Base-by-base conservation (phyloP, 2,888 invertebrate species). In the Heteromyza rotundicornis region DNA sequence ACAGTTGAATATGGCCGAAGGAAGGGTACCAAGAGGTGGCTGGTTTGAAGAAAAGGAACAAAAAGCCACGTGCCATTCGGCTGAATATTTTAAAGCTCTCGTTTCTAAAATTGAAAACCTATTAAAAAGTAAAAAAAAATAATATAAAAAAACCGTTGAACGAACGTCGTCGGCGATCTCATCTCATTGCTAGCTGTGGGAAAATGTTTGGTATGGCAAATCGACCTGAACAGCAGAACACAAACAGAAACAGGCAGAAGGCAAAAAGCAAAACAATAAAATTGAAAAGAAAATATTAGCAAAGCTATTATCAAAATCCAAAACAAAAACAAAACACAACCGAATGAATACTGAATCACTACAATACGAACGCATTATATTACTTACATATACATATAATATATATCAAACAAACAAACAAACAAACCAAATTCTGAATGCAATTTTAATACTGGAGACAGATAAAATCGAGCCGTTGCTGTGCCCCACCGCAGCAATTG, bases 201-300 rank as follows among this genome's bases (percentile, higher is more conserved):
- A 10, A 27, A 27, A 27, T 10, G 27, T 27, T 27, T 27, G 40
- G 40, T 40, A n/a, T 40, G n/a, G 40, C 5, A 40, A n/a, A 40
- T 40, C 14, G 40, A 3, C 5, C n/a, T 40, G 5, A 40, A 8
- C 8, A 40, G 14, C 40, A 40, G n/a, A 40, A 8, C 61, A 62
- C 51, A 59, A 32, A 57, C 44, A 59, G 19, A 56, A 70, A 49
- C 40, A 66, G 8, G 35, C 55, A 64, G 19, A 59, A 61, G 50
- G 35, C 16, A 62, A 55, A 57, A n/a, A 5, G 71, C 73, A 73
- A 56, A 68, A 64, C 71, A 74, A 74, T 73, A 71, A 72, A 73
- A 73, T 74, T 69, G 69, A 67, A 52, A 40, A 40, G 14, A 3
- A 40, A 3, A 47, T 47, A 47, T 19, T 20, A 47, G 20, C 47